Evolutionary conservation across 2,888 invertebrate genomes (phyloP), one percentile per base, ranked within the genome.

Genomic region (Spialia ferax): DNA sequence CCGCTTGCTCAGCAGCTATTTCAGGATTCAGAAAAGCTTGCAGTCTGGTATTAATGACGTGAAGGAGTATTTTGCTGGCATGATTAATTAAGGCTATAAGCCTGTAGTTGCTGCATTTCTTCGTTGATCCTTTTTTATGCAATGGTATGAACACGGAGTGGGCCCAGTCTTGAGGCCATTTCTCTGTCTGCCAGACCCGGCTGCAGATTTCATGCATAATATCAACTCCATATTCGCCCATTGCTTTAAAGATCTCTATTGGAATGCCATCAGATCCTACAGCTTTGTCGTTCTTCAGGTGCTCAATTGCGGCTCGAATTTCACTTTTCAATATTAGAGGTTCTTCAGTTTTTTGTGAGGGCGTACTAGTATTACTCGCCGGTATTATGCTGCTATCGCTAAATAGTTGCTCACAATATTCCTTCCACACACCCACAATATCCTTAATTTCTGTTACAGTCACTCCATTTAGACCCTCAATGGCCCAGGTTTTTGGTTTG

Each of bases 241-340:
- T 22, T 1, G 52, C 59, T 18, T 62, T 66, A 10, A 66, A 48
- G 2, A 48, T 52, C 23, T 65, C 62, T 23, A 55, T 67, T 48
- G 23, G 69, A 5, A 69, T 66, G 7, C 32, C 29, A 23, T 69
- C 62, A 20, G 1, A 10, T 8, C 62, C 61, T 32, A n/a, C 32
- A 38, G 52, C 66, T 29, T 63, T 69, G 8, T 54, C 26, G 1
- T 22, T 42, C 32, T 63, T 69, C 10, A 69, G 66, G 45, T 69
- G 65, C 23, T 62, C 50, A 18, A 65, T 57, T 7, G 65, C 57
- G 15, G 62, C 65, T 38, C 38, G 11, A 6, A 65, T 11, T 57
- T 69, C 62, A 3, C 23, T 18, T 22, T 29, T 61, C 3, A 65
- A 18, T 22, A 69, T 45, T 18, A 18, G 6, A 4, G 69, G 69